Evolutionary conservation across 37 sponge, comb jelly and placozoan species (phyloP).

Genomic region (Oopsacas minuta): DNA sequence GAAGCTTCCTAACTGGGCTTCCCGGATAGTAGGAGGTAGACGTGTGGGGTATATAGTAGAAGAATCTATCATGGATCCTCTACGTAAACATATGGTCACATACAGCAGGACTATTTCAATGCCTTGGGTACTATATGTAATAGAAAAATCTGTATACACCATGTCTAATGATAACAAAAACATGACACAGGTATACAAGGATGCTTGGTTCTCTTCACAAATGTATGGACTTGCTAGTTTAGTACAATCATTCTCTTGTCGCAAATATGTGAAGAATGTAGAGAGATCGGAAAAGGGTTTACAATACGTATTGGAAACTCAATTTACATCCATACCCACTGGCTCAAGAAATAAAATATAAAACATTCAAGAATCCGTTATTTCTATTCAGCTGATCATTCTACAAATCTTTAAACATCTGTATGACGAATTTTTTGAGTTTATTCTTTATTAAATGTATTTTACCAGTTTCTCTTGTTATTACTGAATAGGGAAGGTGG

Average conservation of each 20-base stretch:
- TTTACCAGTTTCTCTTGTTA: background rate
- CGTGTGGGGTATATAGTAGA: constrained; percentile 10
- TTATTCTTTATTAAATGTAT: background rate
- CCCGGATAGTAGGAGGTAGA: background rate
- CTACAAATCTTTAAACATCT: background rate
- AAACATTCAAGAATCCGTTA: too few relatives aligned
- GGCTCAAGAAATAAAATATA: background rate
- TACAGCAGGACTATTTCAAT: background rate
- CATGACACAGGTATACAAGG: background rate
- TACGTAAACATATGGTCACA: background rate
- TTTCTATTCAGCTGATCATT: background rate
- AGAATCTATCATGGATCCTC: background rate
- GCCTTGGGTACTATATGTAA: background rate
- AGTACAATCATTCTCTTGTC: background rate
- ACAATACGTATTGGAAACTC: background rate
- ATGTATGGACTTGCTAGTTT: background rate
- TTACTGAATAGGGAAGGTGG: background rate
- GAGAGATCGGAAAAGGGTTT: background rate
- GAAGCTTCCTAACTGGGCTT: constrained; percentile 41
- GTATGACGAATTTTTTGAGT: background rate
- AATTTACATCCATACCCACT: background rate
- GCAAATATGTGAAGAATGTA: background rate
- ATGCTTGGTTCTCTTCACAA: constrained; percentile 11
- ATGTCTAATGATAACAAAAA: background rate
- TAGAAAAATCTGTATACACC: background rate